These are phyloP conservation scores for Acropora tenuis DNA, from an alignment of 64 coral and sea anemone genomes.

Conservation along the genomic window DNA sequence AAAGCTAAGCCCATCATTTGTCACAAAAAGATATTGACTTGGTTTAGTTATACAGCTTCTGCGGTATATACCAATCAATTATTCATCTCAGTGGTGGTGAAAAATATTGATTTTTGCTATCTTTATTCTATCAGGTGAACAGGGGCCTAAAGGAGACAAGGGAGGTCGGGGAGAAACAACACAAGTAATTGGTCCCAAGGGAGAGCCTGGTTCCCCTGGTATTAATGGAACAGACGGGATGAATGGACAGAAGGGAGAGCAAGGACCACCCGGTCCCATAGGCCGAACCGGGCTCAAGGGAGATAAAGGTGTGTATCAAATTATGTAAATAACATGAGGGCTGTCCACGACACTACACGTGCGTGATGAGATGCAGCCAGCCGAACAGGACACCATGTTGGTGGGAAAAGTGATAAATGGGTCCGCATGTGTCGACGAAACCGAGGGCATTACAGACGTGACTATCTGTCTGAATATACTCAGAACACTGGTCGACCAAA, in stretches of 20 bases:
- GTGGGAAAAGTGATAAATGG: too few relatives aligned
- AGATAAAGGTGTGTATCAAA: not conserved
- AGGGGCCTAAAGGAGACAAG: conserved; percentile 39
- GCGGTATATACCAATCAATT: too few relatives aligned
- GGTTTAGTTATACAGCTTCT: too few relatives aligned
- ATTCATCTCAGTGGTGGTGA: not conserved
- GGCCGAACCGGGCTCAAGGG: not conserved
- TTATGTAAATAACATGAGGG: too few relatives aligned
- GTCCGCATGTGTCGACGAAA: too few relatives aligned
- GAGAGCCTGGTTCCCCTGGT: conserved; percentile 17
- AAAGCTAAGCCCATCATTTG: not conserved
- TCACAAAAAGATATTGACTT: not conserved
- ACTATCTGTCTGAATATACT: too few relatives aligned
- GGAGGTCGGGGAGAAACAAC: conserved; percentile 28
- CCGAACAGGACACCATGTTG: too few relatives aligned
- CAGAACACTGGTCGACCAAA: too few relatives aligned
- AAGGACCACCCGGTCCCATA: conserved; percentile 45
- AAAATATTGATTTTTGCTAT: not conserved
- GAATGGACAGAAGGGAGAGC: conserved; percentile 39
- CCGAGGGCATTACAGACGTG: too few relatives aligned
- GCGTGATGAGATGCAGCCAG: too few relatives aligned
- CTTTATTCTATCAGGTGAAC: conserved; percentile 8
- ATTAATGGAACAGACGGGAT: conserved; percentile 36
- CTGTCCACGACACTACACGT: too few relatives aligned
- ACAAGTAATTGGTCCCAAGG: conserved; percentile 34